Evolutionary conservation across 2,797 vertebrate genomes (phyloP).

Genomic region (Scyliorhinus canicula): DNA sequence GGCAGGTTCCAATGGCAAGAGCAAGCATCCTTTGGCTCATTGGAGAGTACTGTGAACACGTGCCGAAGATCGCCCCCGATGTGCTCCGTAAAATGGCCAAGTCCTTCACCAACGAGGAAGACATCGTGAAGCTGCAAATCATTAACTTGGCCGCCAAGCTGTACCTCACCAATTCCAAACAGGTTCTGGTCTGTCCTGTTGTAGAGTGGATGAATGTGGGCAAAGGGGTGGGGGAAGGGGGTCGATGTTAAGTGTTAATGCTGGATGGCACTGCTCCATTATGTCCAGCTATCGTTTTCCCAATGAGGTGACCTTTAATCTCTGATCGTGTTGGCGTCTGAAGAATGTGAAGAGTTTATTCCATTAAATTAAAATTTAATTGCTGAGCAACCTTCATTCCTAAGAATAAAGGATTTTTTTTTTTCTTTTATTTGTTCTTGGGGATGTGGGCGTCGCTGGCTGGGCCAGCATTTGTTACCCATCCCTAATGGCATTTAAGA

Average conservation of each 20-base stretch:
- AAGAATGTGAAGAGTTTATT: not conserved
- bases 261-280: not conserved
- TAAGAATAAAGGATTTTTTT: too few relatives aligned
- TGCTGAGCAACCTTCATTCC: not conserved
- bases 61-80: slow-evolving; percentile 89
- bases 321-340: not conserved
- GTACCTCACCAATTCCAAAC: slow-evolving; percentile 95
- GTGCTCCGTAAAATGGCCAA: slow-evolving; percentile 97
- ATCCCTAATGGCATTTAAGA: too few relatives aligned
- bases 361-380: not conserved
- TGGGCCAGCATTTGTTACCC: too few relatives aligned
- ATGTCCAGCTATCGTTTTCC: not conserved
- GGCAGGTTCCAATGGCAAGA: slow-evolving; percentile 90
- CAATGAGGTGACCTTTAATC: not conserved
- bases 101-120: slow-evolving; percentile 90
- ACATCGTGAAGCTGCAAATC: slow-evolving; percentile 93
- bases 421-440: too few relatives aligned
- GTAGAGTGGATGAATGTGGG: not conserved
- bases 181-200: slow-evolving; percentile 56
- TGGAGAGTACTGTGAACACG: slow-evolving; percentile 91
- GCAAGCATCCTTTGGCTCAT: slow-evolving; percentile 98
- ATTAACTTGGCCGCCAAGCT: slow-evolving; percentile 95
- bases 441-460: too few relatives aligned
- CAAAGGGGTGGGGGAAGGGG: not conserved
- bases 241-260: not conserved